Evolutionary conservation across 1,140 invertebrate genomes (phyloP), one percentile per base, ranked within the genome.

Genomic region (Cherax destructor): DNA sequence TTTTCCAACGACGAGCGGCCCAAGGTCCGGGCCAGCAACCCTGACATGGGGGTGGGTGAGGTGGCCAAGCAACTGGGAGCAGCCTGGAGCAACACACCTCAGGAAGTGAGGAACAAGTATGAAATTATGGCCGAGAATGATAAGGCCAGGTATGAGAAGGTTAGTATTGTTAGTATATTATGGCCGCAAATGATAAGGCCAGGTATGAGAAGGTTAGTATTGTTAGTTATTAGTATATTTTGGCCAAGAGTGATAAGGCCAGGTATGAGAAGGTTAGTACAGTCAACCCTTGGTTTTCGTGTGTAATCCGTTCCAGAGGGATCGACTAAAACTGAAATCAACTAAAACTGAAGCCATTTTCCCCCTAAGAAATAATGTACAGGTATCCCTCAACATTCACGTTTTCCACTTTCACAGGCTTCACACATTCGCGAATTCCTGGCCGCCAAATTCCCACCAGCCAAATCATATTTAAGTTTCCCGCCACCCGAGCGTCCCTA

Each of bases 1-100:
- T 99, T 99, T 95, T 99, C 98, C 94, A 98, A 99, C 95, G 99
- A 99, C 94, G 98, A 99, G 94, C 96, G 99, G 93, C 96, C 97
- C 65, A 98, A 98, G 94, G 98, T 99, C n/a, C 99, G 99, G 95
- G 97, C 96, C 92, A 95, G 96, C 24, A 98, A 99, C 95, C 98
- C 99, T 0, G 98, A 99, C 94, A 98, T 97, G 94, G 97, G 97
- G 85, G 99, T 99, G 93, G 99, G 99, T 80, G 98, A 99, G 93
- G 98, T 99, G 93, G 99, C 99, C 90, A 99, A 99, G 95, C 99
- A 99, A 95, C 96, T 99, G 86, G 99, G 99, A 49, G 96, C 97
- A 94, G 96, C 97, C 94, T 99, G 99, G 99, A 98, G 98, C 61
- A 97, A 97, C 91, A 97, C 97, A 78, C 96, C 97, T 93, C 96